Evolutionary conservation across 2,888 invertebrate species (phyloP), one percentile per base, ranked within the genome.

Genomic region (Quadriops clusia): DNA sequence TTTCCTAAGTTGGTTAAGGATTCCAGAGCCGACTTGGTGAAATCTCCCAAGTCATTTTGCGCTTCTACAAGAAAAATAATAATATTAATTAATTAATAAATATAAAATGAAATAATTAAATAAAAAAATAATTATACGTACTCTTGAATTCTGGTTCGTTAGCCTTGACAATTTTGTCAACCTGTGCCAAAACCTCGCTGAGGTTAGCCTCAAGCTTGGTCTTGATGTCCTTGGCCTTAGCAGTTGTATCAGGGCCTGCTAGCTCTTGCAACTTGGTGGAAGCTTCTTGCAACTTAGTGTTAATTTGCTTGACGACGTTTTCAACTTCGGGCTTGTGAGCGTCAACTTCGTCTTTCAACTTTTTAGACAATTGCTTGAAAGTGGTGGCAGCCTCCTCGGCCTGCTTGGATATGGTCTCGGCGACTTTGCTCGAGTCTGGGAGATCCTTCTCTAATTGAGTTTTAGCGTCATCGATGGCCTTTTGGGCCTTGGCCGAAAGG

Each of bases 151-250:
- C 25, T 4, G 55, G 54, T 44, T 55, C 47, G 29, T 54, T 39
- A 23, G 51, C 45, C 39, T 56, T 53, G 30, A 51, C 39, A 23
- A 59, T 34, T 38, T 53, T 50, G 32, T 54, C 43, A 30, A 52
- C 42, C 43, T 61, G 47, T 9, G 42, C 40, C 11, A 51, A 45
- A 20, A 53, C 45, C 4, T 46, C 45, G 38, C 53, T 51, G 32
- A 56, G 28, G 16, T 48, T 49, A 15, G 50, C 46, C 30, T 57
- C 53, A 30, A 57, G 41, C 12, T 45, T 49, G 9, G 35, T 35
- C 35, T 53, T 51, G 30, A 56, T 34, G 33, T 58, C 51, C 17
- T 53, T 42, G 26, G 52, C 54, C 34, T 54, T 53, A 31, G 49
- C 44, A 29, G 46, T 42, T 28, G 52, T 51, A 11, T 58, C 51